Evolutionary conservation across 1,140 invertebrate genomes (phyloP).

Genomic region (Prorops nasuta): DNA sequence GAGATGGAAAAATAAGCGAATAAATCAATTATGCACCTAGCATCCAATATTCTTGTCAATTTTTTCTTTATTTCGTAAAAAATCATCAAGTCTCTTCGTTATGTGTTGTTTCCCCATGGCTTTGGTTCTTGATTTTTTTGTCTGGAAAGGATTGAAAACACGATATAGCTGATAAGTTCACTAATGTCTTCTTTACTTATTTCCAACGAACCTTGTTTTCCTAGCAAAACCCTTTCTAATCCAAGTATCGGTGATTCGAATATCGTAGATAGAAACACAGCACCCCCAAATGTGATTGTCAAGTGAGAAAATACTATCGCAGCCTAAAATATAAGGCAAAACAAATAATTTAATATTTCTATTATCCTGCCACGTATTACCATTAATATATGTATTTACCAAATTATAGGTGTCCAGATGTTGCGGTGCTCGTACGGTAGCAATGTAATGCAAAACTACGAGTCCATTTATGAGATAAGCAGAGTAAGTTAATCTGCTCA

Average conservation of each 20-base stretch:
- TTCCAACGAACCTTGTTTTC: too few relatives aligned
- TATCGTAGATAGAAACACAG: slow-evolving; percentile 63
- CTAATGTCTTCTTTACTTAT: too few relatives aligned
- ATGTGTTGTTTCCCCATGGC: too few relatives aligned
- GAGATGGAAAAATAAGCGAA: too few relatives aligned
- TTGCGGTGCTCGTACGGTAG: slow-evolving; percentile 58
- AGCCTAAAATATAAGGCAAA: slow-evolving; percentile 49
- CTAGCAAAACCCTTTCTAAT: slow-evolving; percentile 65
- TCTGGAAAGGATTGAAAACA: too few relatives aligned
- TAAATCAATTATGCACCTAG: too few relatives aligned
- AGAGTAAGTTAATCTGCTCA: slow-evolving; percentile 69
- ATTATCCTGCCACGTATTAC: too few relatives aligned
- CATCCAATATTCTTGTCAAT: too few relatives aligned
- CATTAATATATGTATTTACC: slow-evolving; percentile 46
- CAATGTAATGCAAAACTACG: slow-evolving; percentile 62
- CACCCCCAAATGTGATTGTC: slow-evolving; percentile 62
- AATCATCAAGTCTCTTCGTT: too few relatives aligned
- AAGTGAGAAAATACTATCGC: slow-evolving; percentile 59
- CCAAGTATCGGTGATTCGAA: slow-evolving; percentile 72
- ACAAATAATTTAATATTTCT: slow-evolving; percentile 36
- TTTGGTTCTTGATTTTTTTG: too few relatives aligned
- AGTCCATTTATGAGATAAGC: slow-evolving; percentile 71
- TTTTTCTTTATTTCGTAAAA: too few relatives aligned
- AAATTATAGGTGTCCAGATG: slow-evolving; percentile 54
- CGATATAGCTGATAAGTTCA: too few relatives aligned